Base-by-base conservation (phyloP, 2,888 invertebrate species). In the Siphlonurus alternatus region DNA sequence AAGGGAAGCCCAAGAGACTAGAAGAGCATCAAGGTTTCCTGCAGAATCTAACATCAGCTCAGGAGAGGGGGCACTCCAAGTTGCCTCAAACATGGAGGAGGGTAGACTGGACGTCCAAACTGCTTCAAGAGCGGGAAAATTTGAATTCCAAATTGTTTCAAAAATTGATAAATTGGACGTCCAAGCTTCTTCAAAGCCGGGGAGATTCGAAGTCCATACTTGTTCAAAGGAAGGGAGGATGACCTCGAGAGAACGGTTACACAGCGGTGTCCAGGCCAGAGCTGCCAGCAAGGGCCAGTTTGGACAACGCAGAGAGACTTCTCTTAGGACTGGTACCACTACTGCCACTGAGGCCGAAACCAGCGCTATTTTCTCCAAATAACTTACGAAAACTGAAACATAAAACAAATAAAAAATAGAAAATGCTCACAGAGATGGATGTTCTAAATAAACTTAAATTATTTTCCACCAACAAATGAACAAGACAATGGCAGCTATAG, bases 341-440 rank as follows among this genome's bases (percentile, higher is more conserved):
- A 71, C 71, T 63, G 71, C 66, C 62, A 70, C 66, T 64, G 69
- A 84, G 82, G 77, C 81, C 71, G 65, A 75, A 76, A 78, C 73
- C 73, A 65, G 82, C 80, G 77, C 83, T 82, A 77, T 83, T 82
- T 77, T 91, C 91, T 76, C 87, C 87, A 82, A 92, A 90, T 76
- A 92, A 81, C 80, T 90, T 89, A 76, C 91, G 88, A 84, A 92
- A 92, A 83, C 91, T 91, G 79, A 59, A 78, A 78, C 25, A 62
- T 23, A 24, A 61, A 51, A 53, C 54, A 59, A 5, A 38, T 38
- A 38, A 5, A 38, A 38, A 38, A 38, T 38, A 38, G 15, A n/a
- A n/a, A n/a, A n/a, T n/a, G n/a, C n/a, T n/a, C n/a, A n/a, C n/a
- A n/a, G n/a, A n/a, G n/a, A n/a, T n/a, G n/a, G n/a, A n/a, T n/a